Percentiles rank a stretch among this genome's conserved stretches.
Conservation (phyloP, 2,797 vertebrate genomes). For the Scolopax rusticola region DNA sequence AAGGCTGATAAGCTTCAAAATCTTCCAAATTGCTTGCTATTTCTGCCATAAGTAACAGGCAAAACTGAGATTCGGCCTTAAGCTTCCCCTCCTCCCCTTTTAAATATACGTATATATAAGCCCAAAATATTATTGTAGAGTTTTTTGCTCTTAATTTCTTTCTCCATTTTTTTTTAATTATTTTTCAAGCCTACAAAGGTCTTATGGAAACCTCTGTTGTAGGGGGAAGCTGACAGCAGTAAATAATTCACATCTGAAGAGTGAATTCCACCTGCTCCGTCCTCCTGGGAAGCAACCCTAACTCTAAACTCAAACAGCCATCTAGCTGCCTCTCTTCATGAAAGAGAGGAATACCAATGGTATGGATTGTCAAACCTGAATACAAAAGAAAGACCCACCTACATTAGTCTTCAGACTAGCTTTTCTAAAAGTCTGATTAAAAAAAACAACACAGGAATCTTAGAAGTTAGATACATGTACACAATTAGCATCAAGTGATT, state of each 20-base stretch:
- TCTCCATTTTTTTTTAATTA: neutral
- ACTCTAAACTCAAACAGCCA: neutral
- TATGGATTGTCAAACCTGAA: neutral
- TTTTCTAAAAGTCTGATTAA: neutral
- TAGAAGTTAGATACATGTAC: neutral
- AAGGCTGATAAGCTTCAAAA: neutral
- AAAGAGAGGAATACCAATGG: neutral
- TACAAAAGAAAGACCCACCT: neutral
- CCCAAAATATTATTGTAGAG: neutral
- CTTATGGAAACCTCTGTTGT: neutral
- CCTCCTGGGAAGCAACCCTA: neutral
- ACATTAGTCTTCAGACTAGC: neutral
- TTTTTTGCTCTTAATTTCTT: neutral
- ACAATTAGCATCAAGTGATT: neutral
- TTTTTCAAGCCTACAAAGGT: neutral
- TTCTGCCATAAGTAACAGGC: neutral
- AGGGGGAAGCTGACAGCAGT: neutral
- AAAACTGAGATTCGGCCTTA: neutral
- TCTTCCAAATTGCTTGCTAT: neutral
- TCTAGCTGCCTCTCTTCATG: neutral
- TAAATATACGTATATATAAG: neutral
- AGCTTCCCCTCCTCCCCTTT: neutral
- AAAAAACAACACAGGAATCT: neutral
- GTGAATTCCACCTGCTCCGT: neutral
- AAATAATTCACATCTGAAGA: neutral